These are phyloP conservation scores for Malacosoma neustria DNA, from an alignment of 2,888 invertebrate species.

Conservation along the genomic window DNA sequence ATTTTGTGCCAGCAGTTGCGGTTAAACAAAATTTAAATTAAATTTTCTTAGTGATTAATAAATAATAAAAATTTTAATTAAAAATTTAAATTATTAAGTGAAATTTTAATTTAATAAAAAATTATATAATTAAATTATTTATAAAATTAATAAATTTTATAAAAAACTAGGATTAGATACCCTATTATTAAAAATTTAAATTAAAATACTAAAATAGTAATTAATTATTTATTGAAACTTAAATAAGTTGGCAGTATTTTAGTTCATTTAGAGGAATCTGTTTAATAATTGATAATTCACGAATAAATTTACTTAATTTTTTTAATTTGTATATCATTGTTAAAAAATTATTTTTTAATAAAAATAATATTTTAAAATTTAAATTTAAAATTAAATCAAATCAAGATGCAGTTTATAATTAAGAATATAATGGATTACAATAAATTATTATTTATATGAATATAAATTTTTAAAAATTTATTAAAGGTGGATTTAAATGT, in stretches of 20 bases:
- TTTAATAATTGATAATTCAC: no score
- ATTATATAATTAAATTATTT: constrained; percentile 31
- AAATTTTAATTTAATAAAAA: constrained; percentile 71
- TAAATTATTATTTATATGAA: constrained; percentile 72
- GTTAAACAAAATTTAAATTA: constrained; percentile 77
- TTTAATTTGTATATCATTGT: constrained; percentile 65
- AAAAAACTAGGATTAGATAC: constrained; percentile 81
- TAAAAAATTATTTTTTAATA: constrained; percentile 59
- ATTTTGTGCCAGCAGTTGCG: constrained; percentile 83
- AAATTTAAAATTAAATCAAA: constrained; percentile 74
- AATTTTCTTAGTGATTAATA: constrained; percentile 65
- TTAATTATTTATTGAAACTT: constrained; percentile 76
- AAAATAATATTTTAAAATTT: constrained; percentile 56
- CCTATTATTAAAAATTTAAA: constrained; percentile 77
- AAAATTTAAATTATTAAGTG: constrained; percentile 69
- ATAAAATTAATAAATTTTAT: constrained; percentile 53
- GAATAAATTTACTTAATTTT: no score
- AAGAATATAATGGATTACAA: constrained; percentile 81
- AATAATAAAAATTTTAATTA: constrained; percentile 35
- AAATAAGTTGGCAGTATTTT: constrained; percentile 82
- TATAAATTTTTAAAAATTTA: constrained; percentile 45
- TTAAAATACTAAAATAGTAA: constrained; percentile 69
- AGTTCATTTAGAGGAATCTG: constrained; percentile 81
- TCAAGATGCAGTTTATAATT: constrained; percentile 82
- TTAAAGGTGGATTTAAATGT: constrained; percentile 80